phyloP scores from a whole-genome alignment of 2,888 invertebrate genomes.

The Agrypnus murinus region DNA sequence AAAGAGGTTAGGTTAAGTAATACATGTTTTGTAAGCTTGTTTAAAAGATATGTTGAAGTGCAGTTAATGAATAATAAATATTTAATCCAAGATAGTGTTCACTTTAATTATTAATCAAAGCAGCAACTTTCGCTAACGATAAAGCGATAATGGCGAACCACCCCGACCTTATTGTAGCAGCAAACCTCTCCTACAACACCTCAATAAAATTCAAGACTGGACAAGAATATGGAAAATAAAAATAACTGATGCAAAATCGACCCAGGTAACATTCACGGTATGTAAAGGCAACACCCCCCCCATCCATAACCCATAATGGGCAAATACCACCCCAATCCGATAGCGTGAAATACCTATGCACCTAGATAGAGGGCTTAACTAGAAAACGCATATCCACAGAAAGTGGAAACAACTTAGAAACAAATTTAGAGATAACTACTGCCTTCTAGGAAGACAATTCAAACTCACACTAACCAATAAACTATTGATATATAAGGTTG shows the following conservation, averaged over 20 bases:
- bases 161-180: slow-evolving; percentile 7
- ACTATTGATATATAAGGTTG: background rate
- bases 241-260: slow-evolving; percentile 21
- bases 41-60: too few species aligned
- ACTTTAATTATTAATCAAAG: too few species aligned
- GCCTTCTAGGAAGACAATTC: slow-evolving; percentile 10
- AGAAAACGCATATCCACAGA: slow-evolving; percentile 1
- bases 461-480: background rate
- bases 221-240: slow-evolving; percentile 18
- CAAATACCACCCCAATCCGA: background rate
- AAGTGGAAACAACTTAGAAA: slow-evolving; percentile 5
- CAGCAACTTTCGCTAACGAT: background rate
- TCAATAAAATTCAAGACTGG: slow-evolving; percentile 4
- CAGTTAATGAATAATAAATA: too few species aligned
- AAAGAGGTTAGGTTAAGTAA: too few species aligned
- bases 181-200: too few species aligned
- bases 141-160: background rate
- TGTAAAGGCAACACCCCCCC: background rate
- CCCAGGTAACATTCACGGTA: background rate
- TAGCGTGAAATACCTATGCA: background rate
- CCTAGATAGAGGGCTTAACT: background rate
- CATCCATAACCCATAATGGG: background rate
- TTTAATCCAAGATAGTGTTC: too few species aligned
- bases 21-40: too few species aligned
- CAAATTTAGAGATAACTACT: slow-evolving; percentile 10